Conservation (phyloP, 2,888 invertebrate genomes). For the Allygus modestus region DNA sequence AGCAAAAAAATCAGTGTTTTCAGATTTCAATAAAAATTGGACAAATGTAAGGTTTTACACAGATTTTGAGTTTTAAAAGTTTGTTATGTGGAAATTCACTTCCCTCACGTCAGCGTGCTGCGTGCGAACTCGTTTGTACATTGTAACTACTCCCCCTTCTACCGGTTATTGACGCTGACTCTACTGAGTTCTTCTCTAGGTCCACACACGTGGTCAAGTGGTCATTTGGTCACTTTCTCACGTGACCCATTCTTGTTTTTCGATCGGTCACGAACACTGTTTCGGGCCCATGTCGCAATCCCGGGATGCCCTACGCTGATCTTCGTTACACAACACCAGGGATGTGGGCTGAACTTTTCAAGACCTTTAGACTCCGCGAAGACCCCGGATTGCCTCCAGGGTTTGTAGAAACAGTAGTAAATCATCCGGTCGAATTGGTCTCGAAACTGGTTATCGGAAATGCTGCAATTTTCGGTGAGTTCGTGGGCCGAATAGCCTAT, state of each 20-base stretch:
- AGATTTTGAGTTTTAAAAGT: too few relatives aligned
- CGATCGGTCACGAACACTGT: constrained; percentile 2
- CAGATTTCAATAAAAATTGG: too few relatives aligned
- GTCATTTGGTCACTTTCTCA: too few relatives aligned
- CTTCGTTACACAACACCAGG: background rate
- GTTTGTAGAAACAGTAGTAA: background rate
- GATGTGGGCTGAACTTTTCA: constrained; percentile 19
- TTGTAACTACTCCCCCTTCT: too few relatives aligned
- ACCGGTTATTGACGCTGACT: too few relatives aligned
- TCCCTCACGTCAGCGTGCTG: too few relatives aligned
- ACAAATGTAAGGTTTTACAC: too few relatives aligned
- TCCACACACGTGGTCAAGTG: too few relatives aligned
- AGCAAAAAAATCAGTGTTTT: too few relatives aligned
- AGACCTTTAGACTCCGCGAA: constrained; percentile 12
- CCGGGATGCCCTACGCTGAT: background rate
- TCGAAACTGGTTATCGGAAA: constrained; percentile 19
- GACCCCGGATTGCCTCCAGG: background rate
- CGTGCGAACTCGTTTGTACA: too few relatives aligned
- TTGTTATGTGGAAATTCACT: too few relatives aligned
- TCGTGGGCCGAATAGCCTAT: background rate
- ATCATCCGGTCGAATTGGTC: background rate
- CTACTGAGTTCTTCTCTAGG: too few relatives aligned
- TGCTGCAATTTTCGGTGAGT: background rate
- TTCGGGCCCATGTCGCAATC: constrained; percentile 7
- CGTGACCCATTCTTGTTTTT: background rate